Evolutionary conservation across 2,888 invertebrate genomes (phyloP).

Genomic region (Ditula angustiorana): DNA sequence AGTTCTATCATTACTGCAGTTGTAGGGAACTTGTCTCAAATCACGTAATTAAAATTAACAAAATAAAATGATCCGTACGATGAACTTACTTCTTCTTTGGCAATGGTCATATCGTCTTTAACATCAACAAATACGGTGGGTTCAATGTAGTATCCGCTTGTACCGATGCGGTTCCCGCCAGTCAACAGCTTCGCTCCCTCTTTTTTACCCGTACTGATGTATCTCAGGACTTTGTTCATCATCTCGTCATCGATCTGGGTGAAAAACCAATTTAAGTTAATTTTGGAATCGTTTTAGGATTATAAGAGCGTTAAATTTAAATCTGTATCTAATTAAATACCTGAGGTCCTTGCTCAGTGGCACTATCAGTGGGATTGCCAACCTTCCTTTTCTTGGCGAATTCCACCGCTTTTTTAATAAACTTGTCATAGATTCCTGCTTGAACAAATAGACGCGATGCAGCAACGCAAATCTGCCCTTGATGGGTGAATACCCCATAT

Average conservation of each 20-base stretch:
- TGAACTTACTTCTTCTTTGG: constrained; percentile 89
- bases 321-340: constrained; percentile 29
- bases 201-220: constrained; percentile 91
- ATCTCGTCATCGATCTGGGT: constrained; percentile 88
- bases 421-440: constrained; percentile 90
- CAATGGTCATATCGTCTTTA: constrained; percentile 90
- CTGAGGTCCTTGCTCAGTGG: constrained; percentile 61
- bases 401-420: constrained; percentile 89
- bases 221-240: constrained; percentile 89
- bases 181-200: constrained; percentile 92
- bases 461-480: constrained; percentile 66
- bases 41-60: not conserved
- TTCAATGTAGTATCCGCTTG: constrained; percentile 90
- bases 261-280: not conserved
- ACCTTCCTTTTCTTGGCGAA: constrained; percentile 88
- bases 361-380: constrained; percentile 75
- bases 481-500: constrained; percentile 57
- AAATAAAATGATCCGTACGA: not conserved
- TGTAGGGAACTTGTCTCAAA: too few species aligned
- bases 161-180: constrained; percentile 88
- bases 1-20: too few species aligned
- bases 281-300: not conserved
- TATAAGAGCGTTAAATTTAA: not conserved
- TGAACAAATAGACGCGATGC: constrained; percentile 69
- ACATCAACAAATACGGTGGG: constrained; percentile 92